These are phyloP conservation scores for Acanthacorydalis orientalis DNA, from an alignment of 2,888 invertebrate genomes.

Conservation along the genomic window DNA sequence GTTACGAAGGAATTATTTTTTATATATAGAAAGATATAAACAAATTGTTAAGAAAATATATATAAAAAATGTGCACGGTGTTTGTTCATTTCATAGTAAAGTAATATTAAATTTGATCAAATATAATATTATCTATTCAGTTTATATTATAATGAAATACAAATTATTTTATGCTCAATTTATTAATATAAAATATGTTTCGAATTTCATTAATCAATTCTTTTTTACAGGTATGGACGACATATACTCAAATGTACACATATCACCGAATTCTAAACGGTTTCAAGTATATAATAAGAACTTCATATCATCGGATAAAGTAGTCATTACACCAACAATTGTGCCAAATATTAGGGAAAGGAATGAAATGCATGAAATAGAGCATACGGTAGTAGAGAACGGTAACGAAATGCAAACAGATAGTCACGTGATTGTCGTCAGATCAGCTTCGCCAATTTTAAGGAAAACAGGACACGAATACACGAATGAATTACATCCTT, in stretches of 20 bases:
- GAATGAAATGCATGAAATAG: neutral
- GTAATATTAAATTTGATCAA: too few species aligned
- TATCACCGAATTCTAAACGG: constrained; percentile 46
- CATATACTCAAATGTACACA: constrained; percentile 43
- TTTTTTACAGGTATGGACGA: constrained; percentile 35
- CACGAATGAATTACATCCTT: constrained; percentile 22
- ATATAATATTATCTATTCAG: too few species aligned
- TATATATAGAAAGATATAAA: too few species aligned
- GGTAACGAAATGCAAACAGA: neutral
- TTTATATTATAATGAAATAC: too few species aligned
- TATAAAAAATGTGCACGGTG: too few species aligned
- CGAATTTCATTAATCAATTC: constrained; percentile 6
- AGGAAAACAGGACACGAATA: constrained; percentile 16
- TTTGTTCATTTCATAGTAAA: too few species aligned
- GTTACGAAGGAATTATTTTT: too few species aligned
- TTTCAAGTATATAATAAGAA: constrained; percentile 9
- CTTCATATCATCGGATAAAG: neutral
- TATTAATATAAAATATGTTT: neutral
- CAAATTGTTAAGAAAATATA: too few species aligned
- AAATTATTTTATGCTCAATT: too few species aligned
- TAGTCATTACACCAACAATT: neutral
- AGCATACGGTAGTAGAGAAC: neutral
- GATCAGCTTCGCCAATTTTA: constrained; percentile 38
- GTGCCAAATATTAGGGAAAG: neutral
- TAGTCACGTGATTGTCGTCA: constrained; percentile 28